Percentiles rank a stretch among this genome's conserved stretches.
phyloP scores from a whole-genome alignment of 2,113 vertebrate genomes.

The Ceratotherium simum region DNA sequence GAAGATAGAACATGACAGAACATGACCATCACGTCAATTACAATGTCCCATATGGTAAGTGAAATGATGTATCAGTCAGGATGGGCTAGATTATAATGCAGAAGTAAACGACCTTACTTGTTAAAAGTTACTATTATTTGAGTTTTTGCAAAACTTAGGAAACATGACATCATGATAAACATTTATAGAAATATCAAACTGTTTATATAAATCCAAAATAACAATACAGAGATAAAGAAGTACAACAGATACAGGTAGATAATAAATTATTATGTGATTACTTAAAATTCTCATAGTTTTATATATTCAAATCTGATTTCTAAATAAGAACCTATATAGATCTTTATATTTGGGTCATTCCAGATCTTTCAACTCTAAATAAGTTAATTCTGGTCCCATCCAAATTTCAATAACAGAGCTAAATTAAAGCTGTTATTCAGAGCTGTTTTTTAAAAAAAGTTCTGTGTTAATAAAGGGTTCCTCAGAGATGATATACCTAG shows the following conservation, averaged over 20 bases:
- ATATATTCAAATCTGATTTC: background rate
- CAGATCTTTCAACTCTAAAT: background rate
- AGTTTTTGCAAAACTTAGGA: background rate
- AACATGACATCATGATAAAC: conserved; percentile 9
- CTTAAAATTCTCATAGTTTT: conserved; percentile 17
- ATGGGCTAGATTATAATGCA: background rate
- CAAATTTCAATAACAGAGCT: background rate
- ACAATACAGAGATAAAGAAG: background rate
- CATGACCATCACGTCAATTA: background rate
- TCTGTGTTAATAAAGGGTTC: conserved; percentile 12
- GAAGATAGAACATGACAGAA: conserved; percentile 10
- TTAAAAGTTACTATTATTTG: background rate
- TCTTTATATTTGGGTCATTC: background rate
- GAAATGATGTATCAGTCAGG: background rate
- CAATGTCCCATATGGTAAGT: background rate
- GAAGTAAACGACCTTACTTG: background rate
- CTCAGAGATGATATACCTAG: background rate
- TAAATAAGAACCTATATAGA: background rate
- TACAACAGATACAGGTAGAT: background rate
- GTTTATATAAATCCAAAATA: background rate
- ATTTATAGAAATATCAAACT: conserved; percentile 4
- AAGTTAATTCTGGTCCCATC: background rate
- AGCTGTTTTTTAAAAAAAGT: background rate
- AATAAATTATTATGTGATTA: conserved; percentile 1
- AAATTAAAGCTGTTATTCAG: conserved; percentile 30